phyloP scores from a whole-genome alignment of 2,113 vertebrate species.

The Nicator chloris region DNA sequence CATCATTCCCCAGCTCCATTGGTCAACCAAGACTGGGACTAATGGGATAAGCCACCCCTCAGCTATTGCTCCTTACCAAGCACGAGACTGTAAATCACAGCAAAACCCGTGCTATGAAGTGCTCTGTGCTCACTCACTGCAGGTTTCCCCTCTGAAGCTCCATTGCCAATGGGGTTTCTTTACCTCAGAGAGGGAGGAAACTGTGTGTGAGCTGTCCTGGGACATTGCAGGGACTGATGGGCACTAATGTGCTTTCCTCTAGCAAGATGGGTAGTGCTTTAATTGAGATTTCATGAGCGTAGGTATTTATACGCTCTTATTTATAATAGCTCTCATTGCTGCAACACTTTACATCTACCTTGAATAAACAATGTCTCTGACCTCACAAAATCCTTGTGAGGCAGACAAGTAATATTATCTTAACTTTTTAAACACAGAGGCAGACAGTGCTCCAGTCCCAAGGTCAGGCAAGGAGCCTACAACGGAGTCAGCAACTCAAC shows the following conservation, averaged over 20 bases:
- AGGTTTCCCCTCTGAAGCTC: neutral
- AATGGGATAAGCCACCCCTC: neutral
- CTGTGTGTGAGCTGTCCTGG: neutral
- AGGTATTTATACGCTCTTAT: neutral
- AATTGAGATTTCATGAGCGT: neutral
- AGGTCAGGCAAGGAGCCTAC: constrained; percentile 20
- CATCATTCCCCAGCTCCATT: neutral
- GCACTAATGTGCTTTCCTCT: neutral
- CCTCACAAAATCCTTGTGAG: neutral
- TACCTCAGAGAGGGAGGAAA: neutral
- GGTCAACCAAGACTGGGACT: neutral
- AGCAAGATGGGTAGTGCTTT: neutral
- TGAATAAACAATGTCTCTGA: neutral
- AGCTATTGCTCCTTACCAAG: neutral
- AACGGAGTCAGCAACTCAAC: neutral
- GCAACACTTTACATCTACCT: neutral
- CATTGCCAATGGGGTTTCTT: fast-evolving
- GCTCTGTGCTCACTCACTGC: neutral
- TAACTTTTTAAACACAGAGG: neutral
- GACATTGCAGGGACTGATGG: neutral
- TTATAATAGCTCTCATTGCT: neutral
- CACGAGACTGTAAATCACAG: neutral
- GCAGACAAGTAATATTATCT: constrained; percentile 33
- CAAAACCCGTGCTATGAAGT: neutral
- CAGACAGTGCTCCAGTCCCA: constrained; percentile 21